phyloP scores from a whole-genome alignment of 2,888 invertebrate species.

The Acheta domesticus region DNA sequence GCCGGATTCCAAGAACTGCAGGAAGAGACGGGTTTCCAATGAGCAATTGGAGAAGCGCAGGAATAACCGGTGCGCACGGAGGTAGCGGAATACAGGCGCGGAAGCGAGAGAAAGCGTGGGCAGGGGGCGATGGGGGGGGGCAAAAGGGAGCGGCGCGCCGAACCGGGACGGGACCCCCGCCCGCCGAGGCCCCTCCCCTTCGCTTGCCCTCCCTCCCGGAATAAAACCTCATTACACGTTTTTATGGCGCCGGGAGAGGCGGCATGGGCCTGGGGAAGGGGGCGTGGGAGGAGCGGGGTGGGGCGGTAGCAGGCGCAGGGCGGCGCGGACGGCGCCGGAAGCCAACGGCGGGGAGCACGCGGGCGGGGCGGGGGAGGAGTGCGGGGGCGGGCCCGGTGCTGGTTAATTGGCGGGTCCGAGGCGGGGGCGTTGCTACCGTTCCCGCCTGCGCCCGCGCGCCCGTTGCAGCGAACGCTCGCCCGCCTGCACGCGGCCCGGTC shows the following conservation, averaged over 20 bases:
- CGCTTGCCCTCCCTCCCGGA: neutral
- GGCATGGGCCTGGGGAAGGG: neutral
- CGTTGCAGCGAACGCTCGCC: too few species aligned
- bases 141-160: neutral
- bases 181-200: neutral
- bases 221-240: slow-evolving; percentile 1
- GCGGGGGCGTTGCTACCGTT: too few species aligned
- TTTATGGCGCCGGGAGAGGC: neutral
- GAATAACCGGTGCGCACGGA: too few species aligned
- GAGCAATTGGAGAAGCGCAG: too few species aligned
- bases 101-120: neutral
- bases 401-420: too few species aligned
- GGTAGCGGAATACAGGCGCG: too few species aligned
- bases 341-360: neutral
- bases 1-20: too few species aligned
- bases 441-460: too few species aligned
- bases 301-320: neutral
- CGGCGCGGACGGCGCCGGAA: neutral
- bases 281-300: neutral
- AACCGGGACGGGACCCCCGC: neutral
- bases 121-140: neutral
- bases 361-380: neutral
- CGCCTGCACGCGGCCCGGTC: too few species aligned
- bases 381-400: too few species aligned
- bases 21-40: too few species aligned